A percentile compares a stretch with the other conserved stretches of the same genome.
phyloP scores from a whole-genome alignment of 2,888 invertebrate species.

The Agonopterix heracliana region DNA sequence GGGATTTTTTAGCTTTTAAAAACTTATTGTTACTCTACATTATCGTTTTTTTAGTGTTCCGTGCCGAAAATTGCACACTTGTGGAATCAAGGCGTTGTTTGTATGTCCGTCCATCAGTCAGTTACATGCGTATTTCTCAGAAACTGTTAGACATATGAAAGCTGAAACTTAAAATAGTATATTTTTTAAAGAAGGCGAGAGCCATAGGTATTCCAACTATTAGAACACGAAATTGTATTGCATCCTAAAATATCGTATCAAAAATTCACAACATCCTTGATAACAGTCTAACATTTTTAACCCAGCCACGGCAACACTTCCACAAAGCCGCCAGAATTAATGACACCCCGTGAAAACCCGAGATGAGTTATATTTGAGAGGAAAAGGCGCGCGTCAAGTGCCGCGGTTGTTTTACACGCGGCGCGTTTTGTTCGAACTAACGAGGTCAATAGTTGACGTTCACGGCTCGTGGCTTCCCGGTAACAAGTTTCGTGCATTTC shows the following conservation, averaged over 20 bases:
- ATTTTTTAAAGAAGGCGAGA: background rate
- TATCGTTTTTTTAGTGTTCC: too few relatives aligned
- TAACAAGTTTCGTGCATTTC: slow-evolving; percentile 36
- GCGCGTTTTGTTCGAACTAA: slow-evolving; percentile 67
- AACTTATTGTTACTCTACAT: too few relatives aligned
- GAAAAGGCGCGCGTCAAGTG: slow-evolving; percentile 71
- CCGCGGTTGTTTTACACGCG: slow-evolving; percentile 64
- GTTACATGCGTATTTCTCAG: too few relatives aligned
- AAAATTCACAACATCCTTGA: background rate
- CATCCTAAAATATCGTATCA: background rate
- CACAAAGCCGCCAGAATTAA: slow-evolving; percentile 43
- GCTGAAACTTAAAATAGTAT: too few relatives aligned
- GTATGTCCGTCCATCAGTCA: too few relatives aligned
- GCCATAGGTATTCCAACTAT: slow-evolving; percentile 25
- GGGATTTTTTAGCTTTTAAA: too few relatives aligned
- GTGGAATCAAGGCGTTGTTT: too few relatives aligned
- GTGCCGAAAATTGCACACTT: too few relatives aligned
- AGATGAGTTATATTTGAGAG: slow-evolving; percentile 73
- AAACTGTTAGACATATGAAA: too few relatives aligned
- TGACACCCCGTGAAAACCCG: slow-evolving; percentile 62
- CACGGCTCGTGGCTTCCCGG: slow-evolving; percentile 31
- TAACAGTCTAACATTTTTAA: background rate
- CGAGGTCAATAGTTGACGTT: slow-evolving; percentile 68
- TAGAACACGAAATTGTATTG: slow-evolving; percentile 20
- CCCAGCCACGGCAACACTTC: background rate